Evolutionary conservation across 2,113 vertebrate genomes (phyloP).

Genomic region (Chelonoidis abingdonii): DNA sequence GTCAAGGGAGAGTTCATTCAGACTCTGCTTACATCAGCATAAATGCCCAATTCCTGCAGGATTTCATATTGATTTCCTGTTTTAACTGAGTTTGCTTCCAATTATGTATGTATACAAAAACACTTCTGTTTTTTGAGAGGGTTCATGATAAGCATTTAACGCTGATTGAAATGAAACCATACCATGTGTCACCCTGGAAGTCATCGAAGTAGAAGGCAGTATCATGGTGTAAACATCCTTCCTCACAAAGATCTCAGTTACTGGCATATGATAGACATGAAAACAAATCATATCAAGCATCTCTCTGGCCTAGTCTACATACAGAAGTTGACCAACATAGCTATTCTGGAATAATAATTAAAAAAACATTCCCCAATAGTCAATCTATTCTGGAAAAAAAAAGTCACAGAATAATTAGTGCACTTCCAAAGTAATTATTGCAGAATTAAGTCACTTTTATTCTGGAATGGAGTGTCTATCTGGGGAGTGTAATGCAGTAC

Average conservation of each 20-base stretch:
- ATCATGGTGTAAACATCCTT: constrained; percentile 2
- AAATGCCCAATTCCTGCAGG: fast-evolving
- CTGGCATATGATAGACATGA: not conserved
- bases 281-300: too few relatives aligned
- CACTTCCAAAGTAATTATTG: not conserved
- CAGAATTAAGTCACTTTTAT: not conserved
- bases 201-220: not conserved
- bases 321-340: too few relatives aligned
- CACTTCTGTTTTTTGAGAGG: not conserved
- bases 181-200: not conserved
- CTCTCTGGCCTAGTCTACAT: too few relatives aligned
- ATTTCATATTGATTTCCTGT: not conserved
- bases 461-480: not conserved
- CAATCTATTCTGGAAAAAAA: too few relatives aligned
- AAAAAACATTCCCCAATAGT: too few relatives aligned
- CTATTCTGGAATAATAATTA: too few relatives aligned
- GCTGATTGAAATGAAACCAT: not conserved
- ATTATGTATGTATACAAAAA: not conserved
- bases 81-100: not conserved
- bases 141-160: constrained; percentile 5
- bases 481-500: too few relatives aligned
- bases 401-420: too few relatives aligned
- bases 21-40: not conserved
- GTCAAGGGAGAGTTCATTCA: too few relatives aligned
- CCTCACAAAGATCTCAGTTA: not conserved